Evolutionary conservation across 1,140 invertebrate genomes (phyloP).

Genomic region (Venustaconcha ellipsiformis): DNA sequence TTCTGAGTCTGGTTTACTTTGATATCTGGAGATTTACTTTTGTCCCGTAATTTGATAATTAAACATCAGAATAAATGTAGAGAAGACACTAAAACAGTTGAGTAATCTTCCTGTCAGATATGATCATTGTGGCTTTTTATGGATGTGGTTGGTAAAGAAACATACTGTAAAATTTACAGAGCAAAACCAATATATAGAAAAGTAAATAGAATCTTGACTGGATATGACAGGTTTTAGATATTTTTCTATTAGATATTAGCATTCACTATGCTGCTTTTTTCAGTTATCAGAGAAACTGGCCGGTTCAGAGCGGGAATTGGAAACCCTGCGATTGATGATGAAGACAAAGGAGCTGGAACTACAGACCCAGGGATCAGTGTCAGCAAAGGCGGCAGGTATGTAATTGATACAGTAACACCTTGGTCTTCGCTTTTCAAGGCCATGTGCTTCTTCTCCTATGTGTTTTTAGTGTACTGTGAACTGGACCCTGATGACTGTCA

Average conservation of each 20-base stretch:
- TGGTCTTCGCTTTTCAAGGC: neutral
- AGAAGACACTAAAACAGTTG: no score
- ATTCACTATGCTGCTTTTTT: neutral
- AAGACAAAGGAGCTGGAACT: slow-evolving; percentile 7
- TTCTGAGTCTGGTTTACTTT: no score
- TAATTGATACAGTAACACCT: neutral
- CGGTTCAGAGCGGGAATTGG: slow-evolving; percentile 16
- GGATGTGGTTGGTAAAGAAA: neutral
- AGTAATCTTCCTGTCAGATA: neutral
- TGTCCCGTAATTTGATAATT: no score
- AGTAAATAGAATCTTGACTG: no score
- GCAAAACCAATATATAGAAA: no score
- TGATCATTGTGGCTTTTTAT: neutral
- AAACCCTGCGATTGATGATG: slow-evolving; percentile 14
- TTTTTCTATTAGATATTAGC: no score
- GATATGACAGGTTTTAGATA: no score
- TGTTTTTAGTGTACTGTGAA: no score
- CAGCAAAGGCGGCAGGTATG: slow-evolving; percentile 19
- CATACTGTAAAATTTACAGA: no score
- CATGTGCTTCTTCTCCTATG: neutral
- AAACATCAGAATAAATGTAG: no score
- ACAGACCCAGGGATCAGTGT: neutral
- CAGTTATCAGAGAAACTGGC: slow-evolving; percentile 12
- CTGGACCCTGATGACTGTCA: no score
- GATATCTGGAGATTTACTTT: no score